phyloP scores from a whole-genome alignment of 2,113 vertebrate genomes.

The Pogonocichla stellata region DNA sequence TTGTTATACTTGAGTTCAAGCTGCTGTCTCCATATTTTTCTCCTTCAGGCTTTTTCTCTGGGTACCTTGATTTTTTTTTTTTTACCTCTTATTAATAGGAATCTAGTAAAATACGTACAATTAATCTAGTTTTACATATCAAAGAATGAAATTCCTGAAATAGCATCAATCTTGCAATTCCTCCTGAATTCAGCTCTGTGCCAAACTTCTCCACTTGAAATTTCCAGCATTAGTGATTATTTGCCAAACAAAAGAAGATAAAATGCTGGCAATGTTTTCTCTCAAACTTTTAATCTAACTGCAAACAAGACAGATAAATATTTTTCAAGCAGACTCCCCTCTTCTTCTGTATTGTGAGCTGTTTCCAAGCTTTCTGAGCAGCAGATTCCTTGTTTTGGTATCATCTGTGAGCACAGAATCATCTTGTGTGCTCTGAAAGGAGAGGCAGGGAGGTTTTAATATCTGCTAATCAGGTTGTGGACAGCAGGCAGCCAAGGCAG shows the following conservation, averaged over 20 bases:
- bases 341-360: background rate
- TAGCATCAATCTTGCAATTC: background rate
- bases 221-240: background rate
- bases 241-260: constrained; percentile 32
- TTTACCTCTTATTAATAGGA: background rate
- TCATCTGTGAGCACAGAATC: background rate
- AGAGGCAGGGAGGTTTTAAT: background rate
- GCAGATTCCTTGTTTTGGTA: background rate
- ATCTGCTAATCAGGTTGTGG: background rate
- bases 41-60: background rate
- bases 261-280: constrained; percentile 7
- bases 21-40: background rate
- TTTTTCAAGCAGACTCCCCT: background rate
- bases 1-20: background rate
- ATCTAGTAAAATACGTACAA: background rate
- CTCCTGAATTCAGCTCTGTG: background rate
- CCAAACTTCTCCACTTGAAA: background rate
- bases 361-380: background rate
- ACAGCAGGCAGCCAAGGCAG: background rate
- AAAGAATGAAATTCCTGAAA: background rate
- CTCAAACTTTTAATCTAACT: constrained; percentile 13
- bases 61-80: background rate
- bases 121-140: background rate
- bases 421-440: background rate
- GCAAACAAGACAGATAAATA: constrained; percentile 31